These are phyloP conservation scores for Thunnus albacares DNA, from an alignment of 2,797 vertebrate species.

Conservation along the genomic window DNA sequence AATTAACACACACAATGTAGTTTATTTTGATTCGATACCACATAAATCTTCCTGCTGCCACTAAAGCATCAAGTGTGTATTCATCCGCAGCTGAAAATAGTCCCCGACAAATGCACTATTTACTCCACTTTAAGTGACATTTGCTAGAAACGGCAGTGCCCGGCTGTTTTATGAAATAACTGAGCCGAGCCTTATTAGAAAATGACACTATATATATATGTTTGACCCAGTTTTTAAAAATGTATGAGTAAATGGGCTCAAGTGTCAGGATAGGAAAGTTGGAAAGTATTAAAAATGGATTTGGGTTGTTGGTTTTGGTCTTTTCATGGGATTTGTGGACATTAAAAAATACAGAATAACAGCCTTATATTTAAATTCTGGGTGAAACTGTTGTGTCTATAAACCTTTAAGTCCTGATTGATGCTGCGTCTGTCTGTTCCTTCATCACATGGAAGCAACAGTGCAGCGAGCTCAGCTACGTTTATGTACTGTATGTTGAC, in stretches of 20 bases:
- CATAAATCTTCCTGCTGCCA: constrained; percentile 5
- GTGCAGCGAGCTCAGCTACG: neutral
- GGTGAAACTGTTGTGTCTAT: neutral
- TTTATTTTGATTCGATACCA: constrained; percentile 20
- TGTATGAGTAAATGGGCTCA: no score
- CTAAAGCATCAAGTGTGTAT: neutral
- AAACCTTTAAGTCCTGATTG: neutral
- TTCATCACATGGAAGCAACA: neutral
- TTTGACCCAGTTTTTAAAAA: neutral
- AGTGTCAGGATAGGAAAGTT: neutral
- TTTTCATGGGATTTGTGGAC: neutral
- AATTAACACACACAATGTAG: neutral
- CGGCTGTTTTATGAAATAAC: neutral
- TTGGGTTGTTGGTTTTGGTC: neutral
- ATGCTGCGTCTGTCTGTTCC: neutral
- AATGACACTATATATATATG: neutral
- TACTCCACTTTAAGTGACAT: neutral
- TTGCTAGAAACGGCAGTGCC: neutral
- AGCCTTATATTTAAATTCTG: neutral
- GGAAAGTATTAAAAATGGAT: neutral
- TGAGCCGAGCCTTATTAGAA: no score
- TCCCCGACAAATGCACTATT: neutral
- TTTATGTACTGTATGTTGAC: constrained; percentile 24
- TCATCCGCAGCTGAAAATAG: constrained; percentile 18
- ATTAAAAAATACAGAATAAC: neutral